Conservation (phyloP, 2,113 vertebrate genomes). For the Peromyscus polionotus region DNA sequence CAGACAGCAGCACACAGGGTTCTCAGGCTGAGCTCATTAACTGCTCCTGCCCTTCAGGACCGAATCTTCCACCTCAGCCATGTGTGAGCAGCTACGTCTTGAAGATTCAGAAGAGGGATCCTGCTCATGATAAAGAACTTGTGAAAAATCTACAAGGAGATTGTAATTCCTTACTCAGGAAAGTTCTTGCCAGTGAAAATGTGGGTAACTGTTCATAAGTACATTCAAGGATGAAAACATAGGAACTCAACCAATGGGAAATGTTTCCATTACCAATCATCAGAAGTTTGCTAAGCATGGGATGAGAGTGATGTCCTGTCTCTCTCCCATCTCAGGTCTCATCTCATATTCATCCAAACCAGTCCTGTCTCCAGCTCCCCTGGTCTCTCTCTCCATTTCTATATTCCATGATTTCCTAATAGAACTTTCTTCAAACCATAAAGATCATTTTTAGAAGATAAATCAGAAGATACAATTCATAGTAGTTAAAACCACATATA, state of each 20-base stretch:
- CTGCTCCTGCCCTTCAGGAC: background rate
- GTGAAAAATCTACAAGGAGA: constrained; percentile 15
- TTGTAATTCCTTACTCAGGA: constrained; percentile 1
- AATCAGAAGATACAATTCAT: constrained; percentile 29
- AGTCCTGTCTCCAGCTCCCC: background rate
- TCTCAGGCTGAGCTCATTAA: background rate
- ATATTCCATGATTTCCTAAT: background rate
- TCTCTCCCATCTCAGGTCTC: background rate
- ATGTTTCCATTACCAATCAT: background rate
- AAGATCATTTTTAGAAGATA: background rate
- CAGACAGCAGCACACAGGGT: background rate
- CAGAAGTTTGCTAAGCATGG: background rate
- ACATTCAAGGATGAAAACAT: background rate
- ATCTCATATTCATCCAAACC: background rate
- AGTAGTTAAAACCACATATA: constrained; percentile 1
- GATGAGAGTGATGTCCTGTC: background rate
- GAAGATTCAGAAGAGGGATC: background rate
- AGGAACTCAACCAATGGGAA: background rate
- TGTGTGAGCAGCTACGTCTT: background rate
- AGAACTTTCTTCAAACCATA: constrained; percentile 23
- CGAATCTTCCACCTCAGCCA: background rate
- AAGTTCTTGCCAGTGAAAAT: constrained; percentile 23
- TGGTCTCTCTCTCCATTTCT: background rate
- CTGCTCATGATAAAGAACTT: background rate
- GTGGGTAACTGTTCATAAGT: background rate